Base-by-base conservation (phyloP, 2,888 invertebrate species). In the Gryllus longicercus region DNA sequence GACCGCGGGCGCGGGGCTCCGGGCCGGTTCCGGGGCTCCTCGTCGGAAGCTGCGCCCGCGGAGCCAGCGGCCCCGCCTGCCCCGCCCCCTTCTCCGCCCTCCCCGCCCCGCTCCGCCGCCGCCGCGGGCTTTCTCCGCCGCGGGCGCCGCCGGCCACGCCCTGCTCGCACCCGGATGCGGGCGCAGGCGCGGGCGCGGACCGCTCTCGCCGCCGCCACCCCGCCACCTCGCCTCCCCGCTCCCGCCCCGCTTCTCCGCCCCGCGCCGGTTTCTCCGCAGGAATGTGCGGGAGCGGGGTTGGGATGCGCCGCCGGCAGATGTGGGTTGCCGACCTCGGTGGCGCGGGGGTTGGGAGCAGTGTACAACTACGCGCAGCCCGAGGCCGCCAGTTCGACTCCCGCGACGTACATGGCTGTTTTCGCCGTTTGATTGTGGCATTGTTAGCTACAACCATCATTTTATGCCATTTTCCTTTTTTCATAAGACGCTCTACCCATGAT, bases 191-290 rank as follows among this genome's bases (percentile, higher is more conserved):
- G 14, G 16, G 18, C 63, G 16, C 63, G 18, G 18, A 63, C 63
- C 18, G 63, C 63, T 63, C 63, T 18, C 14, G 16, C 63, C 18
- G 16, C 63, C 63, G 2, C 18, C 63, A 0, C 63, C n/a, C 5
- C n/a, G 63, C 14, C n/a, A 0, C 63, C 63, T 5, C 18, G 63
- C 63, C 63, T 3, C 63, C 63, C 4, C 63, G 63, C 18, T 11
- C n/a, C 63, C 63, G 63, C 63, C 63, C 10, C 11, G 63, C 63
- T 8, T 11, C 63, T 5, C 63, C 63, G 4, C 63, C 63, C 63
- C 63, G 63, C 63, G 63, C 63, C 63, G 63, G 63, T 63, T 63
- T 63, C 63, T 63, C 63, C 63, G 63, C 63, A 63, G 63, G 63
- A 63, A 63, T 63, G 63, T n/a, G 63, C 63, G 63, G 3, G n/a